Evolutionary conservation across 2,113 vertebrate species (phyloP).

Genomic region (Lophius piscatorius): DNA sequence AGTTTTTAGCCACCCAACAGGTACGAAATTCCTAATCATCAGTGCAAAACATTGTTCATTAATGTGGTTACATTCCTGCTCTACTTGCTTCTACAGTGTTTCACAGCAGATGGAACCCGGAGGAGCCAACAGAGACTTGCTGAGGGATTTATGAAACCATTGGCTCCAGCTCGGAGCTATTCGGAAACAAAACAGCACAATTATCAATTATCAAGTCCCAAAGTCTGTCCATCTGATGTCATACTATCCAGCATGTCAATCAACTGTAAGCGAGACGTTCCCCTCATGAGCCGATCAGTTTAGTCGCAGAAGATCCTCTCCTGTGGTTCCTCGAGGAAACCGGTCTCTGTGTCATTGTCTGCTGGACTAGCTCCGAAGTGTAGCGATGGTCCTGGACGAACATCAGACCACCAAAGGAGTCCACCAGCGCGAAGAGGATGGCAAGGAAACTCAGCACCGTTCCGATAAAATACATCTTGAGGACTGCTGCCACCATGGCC

Average conservation of each 20-base stretch:
- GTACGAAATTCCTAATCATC: background rate
- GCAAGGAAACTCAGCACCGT: slow-evolving; percentile 43
- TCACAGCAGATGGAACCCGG: background rate
- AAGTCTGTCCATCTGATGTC: background rate
- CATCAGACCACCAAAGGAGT: slow-evolving; percentile 68
- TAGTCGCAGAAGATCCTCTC: background rate
- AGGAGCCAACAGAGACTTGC: background rate
- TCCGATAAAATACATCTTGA: slow-evolving; percentile 60
- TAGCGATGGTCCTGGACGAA: slow-evolving; percentile 39
- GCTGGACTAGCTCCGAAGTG: background rate
- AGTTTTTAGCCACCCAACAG: background rate
- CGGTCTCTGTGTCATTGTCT: background rate
- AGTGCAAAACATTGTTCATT: slow-evolving; percentile 44
- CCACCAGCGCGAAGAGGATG: slow-evolving; percentile 25
- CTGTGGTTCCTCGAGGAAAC: background rate
- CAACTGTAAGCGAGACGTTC: background rate
- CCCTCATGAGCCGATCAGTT: slow-evolving; percentile 21
- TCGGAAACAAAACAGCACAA: too few species aligned
- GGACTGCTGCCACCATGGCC: slow-evolving; percentile 48
- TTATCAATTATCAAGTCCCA: background rate
- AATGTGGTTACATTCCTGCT: slow-evolving; percentile 14
- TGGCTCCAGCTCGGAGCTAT: too few species aligned
- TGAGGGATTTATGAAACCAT: too few species aligned
- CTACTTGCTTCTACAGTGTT: slow-evolving; percentile 6
- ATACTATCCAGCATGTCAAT: background rate